Evolutionary conservation across 1,140 invertebrate genomes (phyloP).

Genomic region (Drosophila pseudoobscura): DNA sequence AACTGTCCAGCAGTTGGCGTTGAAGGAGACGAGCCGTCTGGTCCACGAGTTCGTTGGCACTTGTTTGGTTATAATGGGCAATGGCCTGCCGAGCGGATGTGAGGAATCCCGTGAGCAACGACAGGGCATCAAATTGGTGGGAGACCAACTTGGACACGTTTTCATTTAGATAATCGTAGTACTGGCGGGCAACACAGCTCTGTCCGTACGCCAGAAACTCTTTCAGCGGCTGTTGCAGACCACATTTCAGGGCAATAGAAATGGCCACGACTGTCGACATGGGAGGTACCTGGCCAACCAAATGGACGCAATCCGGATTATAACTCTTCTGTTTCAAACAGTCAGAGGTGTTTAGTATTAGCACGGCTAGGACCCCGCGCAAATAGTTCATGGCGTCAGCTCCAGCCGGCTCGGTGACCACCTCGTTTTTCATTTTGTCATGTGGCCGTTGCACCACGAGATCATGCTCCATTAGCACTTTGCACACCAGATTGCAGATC

Average conservation of each 20-base stretch:
- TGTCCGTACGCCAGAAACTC: slow-evolving; percentile 49
- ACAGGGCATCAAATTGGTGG: slow-evolving; percentile 6
- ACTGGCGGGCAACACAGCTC: slow-evolving; percentile 31
- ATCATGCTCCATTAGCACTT: slow-evolving; percentile 32
- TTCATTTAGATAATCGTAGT: slow-evolving; percentile 34
- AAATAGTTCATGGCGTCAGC: slow-evolving; percentile 22
- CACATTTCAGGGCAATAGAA: slow-evolving; percentile 24
- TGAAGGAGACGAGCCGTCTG: slow-evolving; percentile 30
- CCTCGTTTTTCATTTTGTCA: background rate
- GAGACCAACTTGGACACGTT: slow-evolving; percentile 5
- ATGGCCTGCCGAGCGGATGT: slow-evolving; percentile 20
- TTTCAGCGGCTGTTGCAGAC: slow-evolving; percentile 21
- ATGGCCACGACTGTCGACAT: slow-evolving; percentile 29
- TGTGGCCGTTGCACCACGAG: slow-evolving; percentile 15
- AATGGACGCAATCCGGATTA: slow-evolving; percentile 38
- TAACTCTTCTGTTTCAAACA: background rate
- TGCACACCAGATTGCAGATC: slow-evolving; percentile 9
- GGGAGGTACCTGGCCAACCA: slow-evolving; percentile 24
- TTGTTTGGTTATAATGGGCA: background rate
- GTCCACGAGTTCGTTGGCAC: background rate
- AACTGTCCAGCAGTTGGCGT: slow-evolving; percentile 27
- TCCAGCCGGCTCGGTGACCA: background rate
- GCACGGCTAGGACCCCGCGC: slow-evolving; percentile 31
- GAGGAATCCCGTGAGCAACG: slow-evolving; percentile 3
- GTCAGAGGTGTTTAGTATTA: slow-evolving; percentile 33